phyloP scores from a whole-genome alignment of 2,113 vertebrate genomes.

The Numenius arquata region DNA sequence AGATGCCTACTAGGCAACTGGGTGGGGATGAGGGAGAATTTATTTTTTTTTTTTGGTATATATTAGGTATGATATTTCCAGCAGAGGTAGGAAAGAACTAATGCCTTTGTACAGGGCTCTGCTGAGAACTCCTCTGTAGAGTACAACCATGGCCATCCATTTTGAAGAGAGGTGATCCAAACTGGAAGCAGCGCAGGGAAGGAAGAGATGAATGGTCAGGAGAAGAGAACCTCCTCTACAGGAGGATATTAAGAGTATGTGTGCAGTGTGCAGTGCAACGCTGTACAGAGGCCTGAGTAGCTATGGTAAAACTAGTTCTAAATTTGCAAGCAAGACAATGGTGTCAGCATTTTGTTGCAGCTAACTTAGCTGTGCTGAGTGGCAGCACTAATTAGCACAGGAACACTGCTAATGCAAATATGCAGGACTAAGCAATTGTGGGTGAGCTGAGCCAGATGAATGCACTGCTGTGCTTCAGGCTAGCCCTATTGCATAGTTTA shows the following conservation, averaged over 20 bases:
- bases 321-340: not conserved
- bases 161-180: not conserved
- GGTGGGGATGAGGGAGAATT: not conserved
- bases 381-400: not conserved
- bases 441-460: not conserved
- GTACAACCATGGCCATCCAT: not conserved
- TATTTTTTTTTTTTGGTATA: not conserved
- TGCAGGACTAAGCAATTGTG: not conserved
- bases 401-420: not conserved
- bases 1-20: not conserved
- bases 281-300: not conserved
- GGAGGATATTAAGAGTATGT: not conserved
- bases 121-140: not conserved
- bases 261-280: not conserved
- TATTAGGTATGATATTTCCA: not conserved
- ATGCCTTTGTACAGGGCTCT: not conserved
- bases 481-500: rapidly evolving
- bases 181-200: not conserved
- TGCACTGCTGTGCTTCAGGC: not conserved
- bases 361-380: not conserved
- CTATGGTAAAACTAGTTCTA: not conserved
- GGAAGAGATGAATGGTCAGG: not conserved
- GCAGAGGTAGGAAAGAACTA: not conserved
- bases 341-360: not conserved
- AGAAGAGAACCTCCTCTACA: not conserved